Conservation (phyloP, 2,113 vertebrate genomes). For the Cromileptes altivelis region DNA sequence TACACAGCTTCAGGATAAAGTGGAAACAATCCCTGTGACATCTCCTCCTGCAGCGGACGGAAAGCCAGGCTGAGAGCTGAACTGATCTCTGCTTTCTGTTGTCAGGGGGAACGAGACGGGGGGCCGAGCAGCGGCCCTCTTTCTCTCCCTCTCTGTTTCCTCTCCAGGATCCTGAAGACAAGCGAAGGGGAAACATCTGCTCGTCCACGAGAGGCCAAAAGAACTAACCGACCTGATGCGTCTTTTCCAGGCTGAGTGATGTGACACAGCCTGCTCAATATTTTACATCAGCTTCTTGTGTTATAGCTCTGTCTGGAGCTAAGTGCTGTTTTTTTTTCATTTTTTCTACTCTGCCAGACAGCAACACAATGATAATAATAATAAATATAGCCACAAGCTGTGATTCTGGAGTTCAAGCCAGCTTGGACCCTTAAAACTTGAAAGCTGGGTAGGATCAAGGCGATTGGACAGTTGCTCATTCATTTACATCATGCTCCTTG, state of each 20-base stretch:
- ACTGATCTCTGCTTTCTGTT: neutral
- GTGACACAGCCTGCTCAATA: neutral
- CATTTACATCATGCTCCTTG: too few species aligned
- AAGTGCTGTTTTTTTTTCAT: too few species aligned
- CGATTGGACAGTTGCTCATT: too few species aligned
- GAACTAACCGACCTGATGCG: neutral
- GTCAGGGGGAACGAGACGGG: neutral
- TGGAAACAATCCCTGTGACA: conserved; percentile 27
- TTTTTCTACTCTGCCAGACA: too few species aligned
- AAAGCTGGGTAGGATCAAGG: too few species aligned
- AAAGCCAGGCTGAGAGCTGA: conserved; percentile 5
- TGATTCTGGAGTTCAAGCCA: too few species aligned
- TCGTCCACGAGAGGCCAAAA: neutral
- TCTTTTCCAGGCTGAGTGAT: neutral
- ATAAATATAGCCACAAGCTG: too few species aligned
- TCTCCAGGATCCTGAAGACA: conserved; percentile 5
- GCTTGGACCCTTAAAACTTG: too few species aligned
- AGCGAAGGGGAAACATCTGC: conserved; percentile 15
- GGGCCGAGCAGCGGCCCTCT: neutral
- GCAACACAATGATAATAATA: too few species aligned
- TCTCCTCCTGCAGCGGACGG: conserved; percentile 12
- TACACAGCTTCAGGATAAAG: neutral
- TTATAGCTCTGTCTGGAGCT: too few species aligned
- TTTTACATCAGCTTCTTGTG: too few species aligned
- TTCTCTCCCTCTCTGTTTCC: neutral